Evolutionary conservation across 2,797 vertebrate species (phyloP), one percentile per base, ranked within the genome.

Genomic region (Carapus acus): DNA sequence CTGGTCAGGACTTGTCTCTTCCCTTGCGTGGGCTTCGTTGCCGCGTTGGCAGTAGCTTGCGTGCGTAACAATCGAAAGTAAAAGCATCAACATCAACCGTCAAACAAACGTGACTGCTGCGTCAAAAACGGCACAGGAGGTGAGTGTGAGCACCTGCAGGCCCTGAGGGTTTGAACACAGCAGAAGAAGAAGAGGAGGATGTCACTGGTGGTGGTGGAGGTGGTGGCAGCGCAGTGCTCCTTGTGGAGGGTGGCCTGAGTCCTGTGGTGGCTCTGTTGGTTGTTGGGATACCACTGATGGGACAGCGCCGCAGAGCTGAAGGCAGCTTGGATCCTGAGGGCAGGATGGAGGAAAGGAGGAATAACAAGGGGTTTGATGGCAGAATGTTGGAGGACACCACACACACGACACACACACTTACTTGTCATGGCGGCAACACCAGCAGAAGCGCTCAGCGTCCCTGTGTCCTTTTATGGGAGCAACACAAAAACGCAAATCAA

Each of bases 291-390:
- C 57, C 34, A 12, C 51, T 63, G 8, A 22, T 0, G 41, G 49
- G 67, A 0, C 58, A 68, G 31, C 58, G 80, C 23, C 20, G 68
- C 39, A 81, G 22, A 14, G 68, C 65, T 33, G 51, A 19, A 7
- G 55, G 64, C 33, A 16, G 71, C 56, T 76, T 83, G 38, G 53
- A 62, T 20, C 46, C 83, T 83, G 13, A 44, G 1, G 11, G 27
- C 6, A 48, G n/a, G 17, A 63, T 22, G 65, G 18, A 43, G 6
- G 22, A 17, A 27, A 29, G 34, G n/a, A 36, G 7, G n/a, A 18
- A 39, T 20, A 11, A 14, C 11, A 41, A 40, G 7, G 12, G 4
- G 24, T 19, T 14, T 12, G 14, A 4, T 15, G n/a, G 14, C 14
- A 3, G 34, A 13, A 33, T 33, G 14, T 3, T 33, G 14, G 4